Evolutionary conservation across 2,797 vertebrate species (phyloP).

Genomic region (Gallinago solitaria): DNA sequence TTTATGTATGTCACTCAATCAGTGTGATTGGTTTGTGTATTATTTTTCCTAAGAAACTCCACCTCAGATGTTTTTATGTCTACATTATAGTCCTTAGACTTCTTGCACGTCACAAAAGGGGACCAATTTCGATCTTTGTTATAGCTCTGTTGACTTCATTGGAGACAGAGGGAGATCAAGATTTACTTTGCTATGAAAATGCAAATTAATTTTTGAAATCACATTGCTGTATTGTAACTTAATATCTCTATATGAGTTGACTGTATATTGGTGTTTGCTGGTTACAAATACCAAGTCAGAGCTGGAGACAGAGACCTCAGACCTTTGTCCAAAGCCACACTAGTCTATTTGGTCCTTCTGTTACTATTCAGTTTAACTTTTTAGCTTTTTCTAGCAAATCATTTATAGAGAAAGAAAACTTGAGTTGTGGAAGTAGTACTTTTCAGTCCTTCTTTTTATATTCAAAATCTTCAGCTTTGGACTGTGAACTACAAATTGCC

Average conservation of each 20-base stretch:
- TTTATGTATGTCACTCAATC: background rate
- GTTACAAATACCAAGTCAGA: background rate
- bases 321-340: background rate
- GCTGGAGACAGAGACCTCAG: background rate
- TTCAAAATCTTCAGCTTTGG: background rate
- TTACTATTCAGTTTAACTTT: background rate
- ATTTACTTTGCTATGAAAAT: background rate
- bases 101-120: background rate
- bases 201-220: background rate
- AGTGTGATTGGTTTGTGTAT: background rate
- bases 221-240: background rate
- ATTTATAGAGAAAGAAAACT: background rate
- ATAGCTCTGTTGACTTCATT: background rate
- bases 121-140: background rate
- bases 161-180: background rate
- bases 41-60: background rate
- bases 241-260: accelerated
- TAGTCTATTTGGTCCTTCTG: background rate
- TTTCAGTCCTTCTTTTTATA: background rate
- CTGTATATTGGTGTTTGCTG: background rate
- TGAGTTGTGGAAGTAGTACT: background rate
- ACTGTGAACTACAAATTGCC: background rate
- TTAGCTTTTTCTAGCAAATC: background rate
- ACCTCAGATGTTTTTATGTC: background rate
- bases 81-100: background rate